A percentile compares a stretch with the other conserved stretches of the same genome.
These are phyloP conservation scores for Petroica traversi DNA, from an alignment of 2,113 vertebrate genomes.

Conservation along the genomic window DNA sequence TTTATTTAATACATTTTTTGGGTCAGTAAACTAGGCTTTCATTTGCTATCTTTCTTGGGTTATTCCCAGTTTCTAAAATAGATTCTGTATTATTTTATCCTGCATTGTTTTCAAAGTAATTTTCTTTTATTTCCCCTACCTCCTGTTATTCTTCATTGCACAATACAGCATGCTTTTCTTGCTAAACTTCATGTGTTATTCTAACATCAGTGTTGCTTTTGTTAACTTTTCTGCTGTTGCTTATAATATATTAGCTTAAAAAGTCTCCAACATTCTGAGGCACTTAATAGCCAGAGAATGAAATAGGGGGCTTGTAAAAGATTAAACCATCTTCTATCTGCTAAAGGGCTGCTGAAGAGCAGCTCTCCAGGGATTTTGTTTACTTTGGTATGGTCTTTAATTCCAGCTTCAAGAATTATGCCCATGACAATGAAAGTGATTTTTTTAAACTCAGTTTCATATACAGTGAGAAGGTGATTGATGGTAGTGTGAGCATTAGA, in stretches of 20 bases:
- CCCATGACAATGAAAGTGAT: neutral
- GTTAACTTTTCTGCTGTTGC: neutral
- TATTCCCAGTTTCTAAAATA: conserved; percentile 14
- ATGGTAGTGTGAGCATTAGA: neutral
- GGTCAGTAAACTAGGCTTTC: neutral
- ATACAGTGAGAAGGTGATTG: neutral
- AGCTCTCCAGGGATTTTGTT: neutral
- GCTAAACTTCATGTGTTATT: neutral
- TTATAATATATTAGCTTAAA: neutral
- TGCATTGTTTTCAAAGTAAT: conserved; percentile 15
- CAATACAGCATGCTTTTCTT: neutral
- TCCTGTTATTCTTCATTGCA: neutral
- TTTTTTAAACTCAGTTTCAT: neutral
- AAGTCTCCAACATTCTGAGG: neutral
- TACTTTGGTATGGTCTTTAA: neutral
- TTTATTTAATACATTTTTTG: neutral
- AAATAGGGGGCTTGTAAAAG: neutral
- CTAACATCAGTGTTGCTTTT: neutral
- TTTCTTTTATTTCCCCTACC: neutral
- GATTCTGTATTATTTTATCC: neutral
- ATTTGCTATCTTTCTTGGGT: neutral
- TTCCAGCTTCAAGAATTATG: neutral
- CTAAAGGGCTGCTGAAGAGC: neutral
- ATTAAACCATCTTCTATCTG: neutral
- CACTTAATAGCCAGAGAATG: neutral